Evolutionary conservation across 2,113 vertebrate genomes (phyloP).

Genomic region (Himantopus leucocephalus): DNA sequence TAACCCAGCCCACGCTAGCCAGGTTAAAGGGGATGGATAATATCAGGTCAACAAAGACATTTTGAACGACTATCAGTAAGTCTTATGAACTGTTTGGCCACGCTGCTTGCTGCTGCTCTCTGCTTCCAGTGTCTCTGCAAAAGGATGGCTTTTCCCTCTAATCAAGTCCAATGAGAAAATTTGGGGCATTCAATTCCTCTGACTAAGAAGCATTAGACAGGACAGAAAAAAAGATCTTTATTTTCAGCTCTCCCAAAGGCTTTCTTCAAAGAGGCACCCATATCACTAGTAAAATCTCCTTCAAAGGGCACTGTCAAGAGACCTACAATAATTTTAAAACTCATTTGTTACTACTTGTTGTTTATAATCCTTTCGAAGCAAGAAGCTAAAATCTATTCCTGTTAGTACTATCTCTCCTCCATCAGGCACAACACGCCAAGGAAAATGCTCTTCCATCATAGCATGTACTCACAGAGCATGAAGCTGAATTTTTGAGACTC

Average conservation of each 20-base stretch:
- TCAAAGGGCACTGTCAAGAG: not conserved
- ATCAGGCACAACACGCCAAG: not conserved
- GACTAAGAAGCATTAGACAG: not conserved
- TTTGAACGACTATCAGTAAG: not conserved
- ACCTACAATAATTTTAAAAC: slow-evolving; percentile 35
- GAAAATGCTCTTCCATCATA: not conserved
- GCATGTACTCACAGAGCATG: not conserved
- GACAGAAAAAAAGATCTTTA: not conserved
- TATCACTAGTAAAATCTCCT: slow-evolving; percentile 22
- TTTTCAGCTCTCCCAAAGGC: not conserved
- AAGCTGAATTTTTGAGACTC: not conserved
- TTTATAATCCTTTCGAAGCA: not conserved
- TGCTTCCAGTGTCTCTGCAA: not conserved
- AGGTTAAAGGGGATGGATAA: not conserved
- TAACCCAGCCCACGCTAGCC: not conserved
- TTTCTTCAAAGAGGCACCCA: not conserved
- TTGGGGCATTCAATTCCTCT: not conserved
- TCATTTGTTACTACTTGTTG: slow-evolving; percentile 13
- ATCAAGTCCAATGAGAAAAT: not conserved
- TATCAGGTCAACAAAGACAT: not conserved
- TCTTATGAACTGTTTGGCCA: not conserved
- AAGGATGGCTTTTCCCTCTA: not conserved
- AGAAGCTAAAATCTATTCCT: not conserved
- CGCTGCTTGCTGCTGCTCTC: not conserved
- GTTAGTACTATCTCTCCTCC: not conserved